These are phyloP conservation scores for Rhadina sibilatrix DNA, from an alignment of 2,113 vertebrate species.

Conservation along the genomic window DNA sequence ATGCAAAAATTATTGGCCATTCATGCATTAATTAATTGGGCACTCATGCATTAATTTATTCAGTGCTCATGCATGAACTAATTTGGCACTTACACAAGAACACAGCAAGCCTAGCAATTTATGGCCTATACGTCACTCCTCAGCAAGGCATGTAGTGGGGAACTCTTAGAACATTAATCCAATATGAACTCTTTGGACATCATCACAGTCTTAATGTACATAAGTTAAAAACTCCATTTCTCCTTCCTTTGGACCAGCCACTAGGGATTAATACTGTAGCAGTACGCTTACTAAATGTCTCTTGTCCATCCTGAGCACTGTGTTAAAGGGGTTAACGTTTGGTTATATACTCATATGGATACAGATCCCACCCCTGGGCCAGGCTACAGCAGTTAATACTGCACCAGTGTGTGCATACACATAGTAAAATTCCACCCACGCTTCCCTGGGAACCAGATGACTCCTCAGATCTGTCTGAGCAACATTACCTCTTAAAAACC, in stretches of 20 bases:
- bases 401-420: background rate
- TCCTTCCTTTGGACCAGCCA: background rate
- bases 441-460: background rate
- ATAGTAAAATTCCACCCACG: background rate
- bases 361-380: too few relatives aligned
- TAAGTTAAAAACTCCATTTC: background rate
- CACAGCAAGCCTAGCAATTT: background rate
- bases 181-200: background rate
- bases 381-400: background rate
- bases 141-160: rapidly evolving
- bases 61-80: background rate
- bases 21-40: background rate
- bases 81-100: background rate
- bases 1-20: background rate
- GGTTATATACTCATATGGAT: background rate
- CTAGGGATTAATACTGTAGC: background rate
- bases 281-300: background rate
- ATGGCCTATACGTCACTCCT: rapidly evolving
- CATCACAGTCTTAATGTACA: background rate
- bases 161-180: background rate
- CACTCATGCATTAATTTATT: background rate
- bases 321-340: background rate
- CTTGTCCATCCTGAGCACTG: background rate
- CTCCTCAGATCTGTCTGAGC: rapidly evolving
- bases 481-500: background rate